Base-by-base conservation (phyloP, 2,797 vertebrate species). In the Pygocentrus nattereri region DNA sequence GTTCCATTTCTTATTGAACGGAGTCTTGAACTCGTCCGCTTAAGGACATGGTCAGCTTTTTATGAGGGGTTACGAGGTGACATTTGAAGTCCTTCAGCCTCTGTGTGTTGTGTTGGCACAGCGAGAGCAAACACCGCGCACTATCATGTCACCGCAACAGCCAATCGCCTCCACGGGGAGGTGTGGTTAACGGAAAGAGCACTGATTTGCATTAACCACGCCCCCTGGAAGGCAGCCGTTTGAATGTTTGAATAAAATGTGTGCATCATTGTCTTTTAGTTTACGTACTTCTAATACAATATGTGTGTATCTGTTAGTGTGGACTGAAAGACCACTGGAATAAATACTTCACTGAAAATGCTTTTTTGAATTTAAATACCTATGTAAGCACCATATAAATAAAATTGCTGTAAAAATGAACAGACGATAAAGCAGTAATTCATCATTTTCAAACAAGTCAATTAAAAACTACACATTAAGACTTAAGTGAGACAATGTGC, bases 91-190 rank as follows among this genome's bases (percentile, higher is more conserved):
- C 1, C 23, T 23, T 34, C 18, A 10, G 27, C 13, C 27, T 49
- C 49, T 5, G 23, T 5, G 27, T 21, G 49, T 1, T 71, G 25
- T 73, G n/a, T 73, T 72, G 72, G 59, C 38, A 61, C n/a, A 56
- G 49, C 16, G 30, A 65, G 56, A 69, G 50, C 81, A 78, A 65
- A 71, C 68, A 11, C 13, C 68, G 59, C 15, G 54, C 50, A 50
- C 15, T 12, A 25, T 82, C 75, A 74, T 81, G 80, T 85, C 52
- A 19, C 4, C 27, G 44, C 50, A 16, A 76, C 44, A 87, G 61
- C 91, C 88, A 90, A 88, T 89, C 74, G 12, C 44, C 11, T 86
- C 61, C 31, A n/a, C 56, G 31, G 13, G 23, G 12, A n/a, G 79
- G 79, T 72, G 79, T 49, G 79, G 72, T 52, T 0, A 68, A 18